Base-by-base conservation (phyloP, 2,797 vertebrate genomes). In the Enteromius fasciolatus region DNA sequence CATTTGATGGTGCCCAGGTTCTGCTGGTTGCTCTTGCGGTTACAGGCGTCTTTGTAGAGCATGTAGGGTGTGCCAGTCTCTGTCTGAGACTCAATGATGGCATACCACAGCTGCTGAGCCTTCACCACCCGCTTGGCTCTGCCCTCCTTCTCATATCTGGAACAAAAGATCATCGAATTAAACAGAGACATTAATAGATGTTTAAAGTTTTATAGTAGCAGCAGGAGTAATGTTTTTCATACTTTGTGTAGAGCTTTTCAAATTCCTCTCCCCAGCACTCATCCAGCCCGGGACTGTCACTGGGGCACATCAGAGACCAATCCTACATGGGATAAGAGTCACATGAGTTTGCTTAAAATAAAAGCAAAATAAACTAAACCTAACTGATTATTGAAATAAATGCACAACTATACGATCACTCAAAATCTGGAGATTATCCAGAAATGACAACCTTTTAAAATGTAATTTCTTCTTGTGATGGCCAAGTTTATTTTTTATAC, bases 191-290 rank as follows among this genome's bases (percentile, higher is more conserved):
- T 46, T 28, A 25, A 20, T 4, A 23, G 2, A 1, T 0, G 9
- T 54, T 67, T 3, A 3, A 50, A 5, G 10, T 15, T 46, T 48
- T 15, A 9, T 3, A 36, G 3, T 67, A 10, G 23, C 17, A 39
- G 14, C 17, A 63, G 33, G 14, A 33, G 5, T 23, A 8, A 44
- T 3, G 1, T 9, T 33, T 4, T 64, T 68, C 25, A 87, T 89
- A 97, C 96, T 93, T 93, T 63, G 96, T 95, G 87, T 99, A 99
- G 0, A 99, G 94, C 28, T 96, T 94, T 90, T 99, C 98, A 91
- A 99, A 99, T 84, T 97, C 96, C 81, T 98, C 97, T 82, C 98
- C 98, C 98, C 98, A 99, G 52, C 97, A 97, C 20, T 98, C 97
- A 39, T 99, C 95, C 64, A 99, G 90, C 36, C 97, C 98, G 0